Conservation (phyloP, 2,888 invertebrate genomes). For the Piscicola geometra region DNA sequence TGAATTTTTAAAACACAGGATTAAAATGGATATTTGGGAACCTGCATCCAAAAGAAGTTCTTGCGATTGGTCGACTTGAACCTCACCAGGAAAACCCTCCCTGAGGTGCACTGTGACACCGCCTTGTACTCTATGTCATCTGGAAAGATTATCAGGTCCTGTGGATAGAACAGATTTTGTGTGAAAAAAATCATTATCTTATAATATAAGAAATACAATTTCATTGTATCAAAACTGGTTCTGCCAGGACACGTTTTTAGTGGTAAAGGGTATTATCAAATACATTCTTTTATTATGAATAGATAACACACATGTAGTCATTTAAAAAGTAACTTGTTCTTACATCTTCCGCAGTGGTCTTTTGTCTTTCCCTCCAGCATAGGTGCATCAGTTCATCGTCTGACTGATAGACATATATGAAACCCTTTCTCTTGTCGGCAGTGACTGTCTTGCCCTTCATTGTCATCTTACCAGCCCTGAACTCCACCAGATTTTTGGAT, state of each 20-base stretch:
- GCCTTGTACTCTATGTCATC: slow-evolving; percentile 96
- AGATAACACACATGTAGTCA: no score
- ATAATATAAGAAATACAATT: no score
- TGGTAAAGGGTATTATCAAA: no score
- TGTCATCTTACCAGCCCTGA: slow-evolving; percentile 90
- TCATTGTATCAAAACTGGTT: no score
- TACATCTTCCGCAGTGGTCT: slow-evolving; percentile 85
- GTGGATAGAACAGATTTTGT: slow-evolving; percentile 29
- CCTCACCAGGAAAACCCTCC: slow-evolving; percentile 88
- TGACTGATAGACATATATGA: slow-evolving; percentile 88
- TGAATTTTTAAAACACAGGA: neutral
- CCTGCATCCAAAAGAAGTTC: slow-evolving; percentile 98
- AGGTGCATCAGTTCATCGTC: slow-evolving; percentile 98
- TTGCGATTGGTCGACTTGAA: slow-evolving; percentile 89
- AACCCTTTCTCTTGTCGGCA: slow-evolving; percentile 89
- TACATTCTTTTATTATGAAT: neutral
- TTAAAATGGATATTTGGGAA: slow-evolving; percentile 51
- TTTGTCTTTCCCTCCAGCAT: slow-evolving; percentile 96
- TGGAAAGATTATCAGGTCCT: slow-evolving; percentile 94
- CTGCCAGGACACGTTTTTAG: no score
- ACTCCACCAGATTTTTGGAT: slow-evolving; percentile 76
- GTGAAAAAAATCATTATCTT: neutral
- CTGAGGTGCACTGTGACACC: slow-evolving; percentile 90
- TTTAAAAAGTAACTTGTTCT: no score
- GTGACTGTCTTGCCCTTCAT: slow-evolving; percentile 77